Base-by-base conservation (phyloP, 92 coral and sea anemone genomes). In the Phymanthus crucifer region DNA sequence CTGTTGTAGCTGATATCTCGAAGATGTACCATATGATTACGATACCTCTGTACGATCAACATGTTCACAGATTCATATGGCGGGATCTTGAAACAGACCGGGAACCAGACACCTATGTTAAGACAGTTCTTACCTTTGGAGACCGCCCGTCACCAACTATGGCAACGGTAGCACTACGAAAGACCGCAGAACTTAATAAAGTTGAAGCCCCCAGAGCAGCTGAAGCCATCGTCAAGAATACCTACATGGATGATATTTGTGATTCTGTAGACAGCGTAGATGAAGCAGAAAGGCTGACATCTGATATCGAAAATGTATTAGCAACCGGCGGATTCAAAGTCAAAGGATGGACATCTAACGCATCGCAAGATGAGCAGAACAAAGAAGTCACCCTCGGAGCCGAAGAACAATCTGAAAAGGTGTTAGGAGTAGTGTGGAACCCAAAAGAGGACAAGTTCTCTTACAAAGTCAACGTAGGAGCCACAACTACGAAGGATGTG, bases 241-340 rank as follows among this genome's bases (percentile, higher is more conserved):
- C 83, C 6, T 88, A 88, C 72, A 91, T 91, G 91, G 91, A 87
- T 40, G 90, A 86, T 13, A 90, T 86, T 29, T 83, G 89, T 27
- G 89, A 79, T 37, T 90, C 91, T 19, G 82, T 76, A 38, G 85
- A 89, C 68, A 78, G 85, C 29, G 80, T 72, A 29, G 76, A 47
- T 0, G 66, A 77, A 76, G 89, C 92, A 0, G 32, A 82, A 16
- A 47, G 70, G 81, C 36, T 82, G 5, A 83, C 85, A 8, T 45
- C 17, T 6, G 93, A 86, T 10, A 52, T 86, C 45, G 88, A 89
- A 38, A 71, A 56, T 4, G 78, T 87, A 19, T 29, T 90, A 12
- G 78, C 70, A 32, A 80, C 66, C 0, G 91, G 94, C 24, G 91
- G 84, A 33, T 87, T 90, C 74, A 57, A 52, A 23, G 76, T 77